Evolutionary conservation across 1,140 invertebrate species (phyloP).

Genomic region (Drosophila tani): DNA sequence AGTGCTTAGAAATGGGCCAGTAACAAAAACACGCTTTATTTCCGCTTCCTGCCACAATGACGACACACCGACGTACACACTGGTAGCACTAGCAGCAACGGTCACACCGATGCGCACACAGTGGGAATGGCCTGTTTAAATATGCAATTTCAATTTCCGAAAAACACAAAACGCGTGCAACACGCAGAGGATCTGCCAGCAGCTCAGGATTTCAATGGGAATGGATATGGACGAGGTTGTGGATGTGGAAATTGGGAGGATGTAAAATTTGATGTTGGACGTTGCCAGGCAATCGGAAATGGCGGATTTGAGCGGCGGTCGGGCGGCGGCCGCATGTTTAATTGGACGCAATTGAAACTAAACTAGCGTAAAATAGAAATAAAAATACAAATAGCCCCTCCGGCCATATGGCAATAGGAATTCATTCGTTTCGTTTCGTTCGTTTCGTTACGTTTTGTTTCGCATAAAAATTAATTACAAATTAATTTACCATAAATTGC

Average conservation of each 20-base stretch:
- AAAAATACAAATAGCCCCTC: slow-evolving; percentile 62
- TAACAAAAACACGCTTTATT: slow-evolving; percentile 63
- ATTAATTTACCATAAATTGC: slow-evolving; percentile 83
- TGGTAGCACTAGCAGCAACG: background rate
- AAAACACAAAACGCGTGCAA: slow-evolving; percentile 71
- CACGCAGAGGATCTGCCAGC: slow-evolving; percentile 55
- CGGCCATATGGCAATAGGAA: slow-evolving; percentile 55
- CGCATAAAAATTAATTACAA: slow-evolving; percentile 78
- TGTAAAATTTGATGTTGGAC: slow-evolving; percentile 64
- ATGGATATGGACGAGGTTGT: background rate
- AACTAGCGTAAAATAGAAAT: slow-evolving; percentile 82
- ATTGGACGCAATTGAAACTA: slow-evolving; percentile 83
- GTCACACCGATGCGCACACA: slow-evolving; percentile 30
- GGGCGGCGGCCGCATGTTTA: slow-evolving; percentile 70
- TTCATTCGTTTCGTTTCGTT: slow-evolving; percentile 52
- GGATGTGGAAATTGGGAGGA: slow-evolving; percentile 22
- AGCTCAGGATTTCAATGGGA: slow-evolving; percentile 38
- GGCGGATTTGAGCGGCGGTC: slow-evolving; percentile 31
- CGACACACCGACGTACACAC: slow-evolving; percentile 18
- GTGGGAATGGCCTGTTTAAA: slow-evolving; percentile 70
- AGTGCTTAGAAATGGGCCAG: slow-evolving; percentile 51
- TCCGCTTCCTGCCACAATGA: slow-evolving; percentile 49
- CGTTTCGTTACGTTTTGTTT: slow-evolving; percentile 17
- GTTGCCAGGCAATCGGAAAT: slow-evolving; percentile 70
- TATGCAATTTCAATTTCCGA: slow-evolving; percentile 84